phyloP scores from a whole-genome alignment of 2,797 vertebrate genomes.

The Falco berigora region DNA sequence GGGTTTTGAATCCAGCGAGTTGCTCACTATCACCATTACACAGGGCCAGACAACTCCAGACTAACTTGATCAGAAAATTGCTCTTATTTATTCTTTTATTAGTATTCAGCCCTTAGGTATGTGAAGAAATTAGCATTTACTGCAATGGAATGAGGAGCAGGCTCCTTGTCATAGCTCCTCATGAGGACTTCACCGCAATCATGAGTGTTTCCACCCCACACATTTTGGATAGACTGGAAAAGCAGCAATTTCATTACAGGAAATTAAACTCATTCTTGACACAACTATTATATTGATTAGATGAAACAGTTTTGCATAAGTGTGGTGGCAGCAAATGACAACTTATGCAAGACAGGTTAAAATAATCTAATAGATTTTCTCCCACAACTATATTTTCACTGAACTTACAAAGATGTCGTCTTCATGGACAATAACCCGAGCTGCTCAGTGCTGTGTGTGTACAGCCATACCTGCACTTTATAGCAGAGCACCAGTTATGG shows the following conservation, averaged over 20 bases:
- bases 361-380: not conserved
- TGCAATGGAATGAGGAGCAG: not conserved
- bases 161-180: not conserved
- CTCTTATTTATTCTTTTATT: not conserved
- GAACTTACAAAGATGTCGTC: not conserved
- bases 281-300: not conserved
- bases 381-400: not conserved
- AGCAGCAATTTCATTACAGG: not conserved
- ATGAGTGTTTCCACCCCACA: not conserved
- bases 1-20: not conserved
- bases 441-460: not conserved
- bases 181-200: not conserved
- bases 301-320: not conserved
- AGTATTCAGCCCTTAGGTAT: not conserved
- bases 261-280: not conserved
- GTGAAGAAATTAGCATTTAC: not conserved
- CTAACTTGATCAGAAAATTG: not conserved
- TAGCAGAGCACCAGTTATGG: not conserved
- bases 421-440: not conserved
- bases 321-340: not conserved
- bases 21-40: rapidly evolving
- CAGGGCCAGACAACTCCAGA: not conserved
- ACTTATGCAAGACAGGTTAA: not conserved
- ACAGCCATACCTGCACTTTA: not conserved
- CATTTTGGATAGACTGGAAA: not conserved